Conservation (phyloP, 2,888 invertebrate species). For the Himalopsyche japonica region DNA sequence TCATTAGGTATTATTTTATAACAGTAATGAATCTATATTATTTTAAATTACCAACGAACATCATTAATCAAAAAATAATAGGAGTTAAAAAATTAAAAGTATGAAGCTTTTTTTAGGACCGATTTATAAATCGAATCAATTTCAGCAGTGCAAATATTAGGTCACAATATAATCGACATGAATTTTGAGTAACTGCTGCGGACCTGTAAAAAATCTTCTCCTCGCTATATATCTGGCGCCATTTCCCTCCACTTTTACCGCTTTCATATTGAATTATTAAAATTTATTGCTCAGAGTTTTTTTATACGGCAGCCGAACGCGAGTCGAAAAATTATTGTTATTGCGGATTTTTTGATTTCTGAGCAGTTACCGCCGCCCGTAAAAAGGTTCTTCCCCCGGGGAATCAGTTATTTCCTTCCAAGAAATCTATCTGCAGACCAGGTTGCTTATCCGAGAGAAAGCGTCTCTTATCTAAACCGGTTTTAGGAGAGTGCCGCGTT, state of each 20-base stretch:
- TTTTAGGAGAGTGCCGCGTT: constrained; percentile 14
- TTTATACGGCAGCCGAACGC: constrained; percentile 44
- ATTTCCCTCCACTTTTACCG: constrained; percentile 37
- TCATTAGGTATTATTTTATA: too few species aligned
- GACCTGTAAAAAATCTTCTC: constrained; percentile 33
- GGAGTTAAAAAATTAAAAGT: too few species aligned
- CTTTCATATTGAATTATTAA: constrained; percentile 42
- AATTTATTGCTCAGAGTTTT: constrained; percentile 40
- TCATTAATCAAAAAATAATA: too few species aligned
- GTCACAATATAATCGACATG: neutral
- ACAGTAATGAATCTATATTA: too few species aligned
- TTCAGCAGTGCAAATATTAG: neutral
- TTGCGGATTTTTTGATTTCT: constrained; percentile 44
- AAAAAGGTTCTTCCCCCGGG: constrained; percentile 22
- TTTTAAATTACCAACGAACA: too few species aligned
- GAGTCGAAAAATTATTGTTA: constrained; percentile 51
- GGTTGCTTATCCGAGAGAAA: neutral
- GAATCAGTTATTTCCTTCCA: constrained; percentile 19
- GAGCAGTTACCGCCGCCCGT: constrained; percentile 34
- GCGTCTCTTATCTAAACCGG: constrained; percentile 21
- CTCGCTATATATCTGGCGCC: constrained; percentile 30
- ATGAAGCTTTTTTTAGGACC: too few species aligned
- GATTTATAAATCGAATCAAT: neutral
- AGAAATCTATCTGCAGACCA: constrained; percentile 11
- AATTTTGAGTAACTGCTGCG: neutral